Percentiles rank a stretch among this genome's conserved stretches.
Conservation (phyloP, 2,888 invertebrate species). For the Lottia gigantea region DNA sequence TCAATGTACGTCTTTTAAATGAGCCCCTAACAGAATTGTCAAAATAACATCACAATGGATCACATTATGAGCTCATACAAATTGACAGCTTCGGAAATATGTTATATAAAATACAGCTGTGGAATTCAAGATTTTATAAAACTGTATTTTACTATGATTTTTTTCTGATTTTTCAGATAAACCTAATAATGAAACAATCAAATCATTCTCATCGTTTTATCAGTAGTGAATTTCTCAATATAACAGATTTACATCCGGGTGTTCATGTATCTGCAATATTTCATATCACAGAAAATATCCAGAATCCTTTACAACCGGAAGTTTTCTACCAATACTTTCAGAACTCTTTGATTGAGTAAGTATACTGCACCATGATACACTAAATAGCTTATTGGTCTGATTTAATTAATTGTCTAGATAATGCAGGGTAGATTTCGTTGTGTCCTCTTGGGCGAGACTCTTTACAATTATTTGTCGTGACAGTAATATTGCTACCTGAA, state of each 20-base stretch:
- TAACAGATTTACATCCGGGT: constrained; percentile 19
- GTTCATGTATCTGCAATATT: constrained; percentile 15
- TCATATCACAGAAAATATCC: constrained; percentile 9
- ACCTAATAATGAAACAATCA: constrained; percentile 10
- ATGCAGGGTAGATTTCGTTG: no score
- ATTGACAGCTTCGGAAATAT: no score
- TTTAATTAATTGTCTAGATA: no score
- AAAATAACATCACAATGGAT: no score
- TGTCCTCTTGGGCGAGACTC: no score
- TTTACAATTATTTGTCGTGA: no score
- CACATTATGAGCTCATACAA: no score
- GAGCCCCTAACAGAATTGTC: no score
- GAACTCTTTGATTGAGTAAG: background rate
- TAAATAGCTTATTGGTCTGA: background rate
- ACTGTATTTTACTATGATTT: background rate
- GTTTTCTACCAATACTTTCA: constrained; percentile 9
- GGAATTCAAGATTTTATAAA: no score
- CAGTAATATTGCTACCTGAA: no score
- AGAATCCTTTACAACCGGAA: constrained; percentile 17
- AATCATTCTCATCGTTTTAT: constrained; percentile 11
- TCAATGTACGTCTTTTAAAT: no score
- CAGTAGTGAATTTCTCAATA: constrained; percentile 14
- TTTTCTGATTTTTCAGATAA: background rate
- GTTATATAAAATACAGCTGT: no score
- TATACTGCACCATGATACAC: background rate